Conservation (phyloP, 2,113 vertebrate genomes). For the Ammodytes dubius region DNA sequence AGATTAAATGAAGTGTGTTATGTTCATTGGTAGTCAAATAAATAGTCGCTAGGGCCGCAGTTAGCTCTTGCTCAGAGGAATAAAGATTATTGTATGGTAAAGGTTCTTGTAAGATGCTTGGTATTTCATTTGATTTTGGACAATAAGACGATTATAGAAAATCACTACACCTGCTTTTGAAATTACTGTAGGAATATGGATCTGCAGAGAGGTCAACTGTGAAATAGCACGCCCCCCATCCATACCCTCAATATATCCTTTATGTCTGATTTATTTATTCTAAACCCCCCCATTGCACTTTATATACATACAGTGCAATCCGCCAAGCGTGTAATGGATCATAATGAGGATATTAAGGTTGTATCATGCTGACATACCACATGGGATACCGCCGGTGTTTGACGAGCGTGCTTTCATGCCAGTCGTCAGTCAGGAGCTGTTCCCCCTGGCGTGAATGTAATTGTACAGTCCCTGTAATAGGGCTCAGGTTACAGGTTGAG, state of each 20-base stretch:
- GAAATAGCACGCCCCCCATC: not conserved
- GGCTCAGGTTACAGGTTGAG: not conserved
- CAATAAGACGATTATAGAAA: constrained; percentile 4
- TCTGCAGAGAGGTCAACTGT: constrained; percentile 3
- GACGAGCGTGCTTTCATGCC: constrained; percentile 24
- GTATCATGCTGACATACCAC: not conserved
- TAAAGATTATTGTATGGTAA: too few species aligned
- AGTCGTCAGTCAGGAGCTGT: not conserved
- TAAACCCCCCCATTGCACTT: not conserved
- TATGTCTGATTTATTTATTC: constrained; percentile 1
- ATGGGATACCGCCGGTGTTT: not conserved
- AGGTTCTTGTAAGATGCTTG: too few species aligned
- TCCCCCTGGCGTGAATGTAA: not conserved
- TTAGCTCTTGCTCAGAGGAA: too few species aligned
- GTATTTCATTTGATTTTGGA: too few species aligned
- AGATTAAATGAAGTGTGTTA: too few species aligned
- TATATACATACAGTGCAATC: not conserved
- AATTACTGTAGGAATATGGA: constrained; percentile 38
- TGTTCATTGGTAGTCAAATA: too few species aligned
- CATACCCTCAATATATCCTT: not conserved
- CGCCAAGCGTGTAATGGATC: not conserved
- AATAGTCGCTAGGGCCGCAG: too few species aligned
- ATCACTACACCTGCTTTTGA: constrained; percentile 8
- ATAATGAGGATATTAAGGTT: constrained; percentile 6
- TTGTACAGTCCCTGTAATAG: constrained; percentile 17